phyloP scores from a whole-genome alignment of 2,888 invertebrate genomes.

The Conops quadrifasciatus region DNA sequence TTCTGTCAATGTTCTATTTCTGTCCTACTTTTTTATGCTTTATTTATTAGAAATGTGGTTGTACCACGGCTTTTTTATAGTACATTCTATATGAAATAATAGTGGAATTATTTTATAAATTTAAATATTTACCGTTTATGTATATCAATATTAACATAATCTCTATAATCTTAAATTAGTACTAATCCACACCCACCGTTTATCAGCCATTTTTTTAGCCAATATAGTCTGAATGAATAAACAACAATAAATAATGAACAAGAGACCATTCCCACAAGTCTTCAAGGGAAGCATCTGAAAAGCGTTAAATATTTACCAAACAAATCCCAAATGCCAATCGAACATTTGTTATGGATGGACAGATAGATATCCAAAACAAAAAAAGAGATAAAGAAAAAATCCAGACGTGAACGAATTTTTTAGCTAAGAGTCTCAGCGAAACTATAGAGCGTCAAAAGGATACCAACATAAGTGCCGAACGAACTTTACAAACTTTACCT shows the following conservation, averaged over 20 bases:
- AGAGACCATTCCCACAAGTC: slow-evolving; percentile 25
- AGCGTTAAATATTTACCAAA: slow-evolving; percentile 31
- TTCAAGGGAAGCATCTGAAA: slow-evolving; percentile 11
- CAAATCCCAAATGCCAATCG: slow-evolving; percentile 19
- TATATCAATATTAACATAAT: too few species aligned
- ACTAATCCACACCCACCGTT: too few species aligned
- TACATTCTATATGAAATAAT: too few species aligned
- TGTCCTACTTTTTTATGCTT: too few species aligned
- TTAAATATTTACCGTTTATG: too few species aligned
- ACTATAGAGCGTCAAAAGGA: slow-evolving; percentile 10
- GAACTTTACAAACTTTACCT: slow-evolving; percentile 11
- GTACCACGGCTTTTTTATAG: too few species aligned
- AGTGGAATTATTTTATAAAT: too few species aligned
- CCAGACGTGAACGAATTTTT: background rate
- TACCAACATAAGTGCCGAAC: background rate
- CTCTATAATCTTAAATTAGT: too few species aligned
- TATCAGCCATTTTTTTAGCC: background rate
- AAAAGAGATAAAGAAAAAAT: background rate
- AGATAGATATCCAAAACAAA: background rate
- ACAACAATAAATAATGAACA: slow-evolving; percentile 21
- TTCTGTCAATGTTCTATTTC: too few species aligned
- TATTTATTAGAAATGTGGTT: too few species aligned
- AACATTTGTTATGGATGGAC: background rate
- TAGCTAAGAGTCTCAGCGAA: background rate
- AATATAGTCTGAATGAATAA: slow-evolving; percentile 4